Percentiles rank a stretch among this genome's conserved stretches.
These are phyloP conservation scores for Micropoecilia bifurca DNA, from an alignment of 2,797 vertebrate genomes.

Conservation along the genomic window DNA sequence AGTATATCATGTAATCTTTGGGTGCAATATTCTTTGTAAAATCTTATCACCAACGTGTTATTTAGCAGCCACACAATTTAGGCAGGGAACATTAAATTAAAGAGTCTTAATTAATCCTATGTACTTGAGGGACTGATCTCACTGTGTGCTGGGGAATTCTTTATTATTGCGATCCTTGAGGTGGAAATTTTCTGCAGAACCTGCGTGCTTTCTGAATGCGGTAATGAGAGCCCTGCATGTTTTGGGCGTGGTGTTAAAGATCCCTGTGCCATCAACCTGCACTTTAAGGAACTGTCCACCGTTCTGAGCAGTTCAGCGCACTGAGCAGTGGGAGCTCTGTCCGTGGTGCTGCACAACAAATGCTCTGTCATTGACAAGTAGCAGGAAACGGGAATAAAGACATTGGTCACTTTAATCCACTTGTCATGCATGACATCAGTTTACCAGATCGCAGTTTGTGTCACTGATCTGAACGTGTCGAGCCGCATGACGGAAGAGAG, in stretches of 20 bases:
- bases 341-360: constrained; percentile 39
- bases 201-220: constrained; percentile 19
- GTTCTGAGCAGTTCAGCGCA: constrained; percentile 43
- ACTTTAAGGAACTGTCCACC: constrained; percentile 47
- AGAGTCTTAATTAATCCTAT: constrained; percentile 3
- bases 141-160: constrained; percentile 28
- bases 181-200: constrained; percentile 19
- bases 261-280: constrained; percentile 4
- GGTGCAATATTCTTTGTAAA: not conserved
- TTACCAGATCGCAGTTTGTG: constrained; percentile 22
- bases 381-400: constrained; percentile 7
- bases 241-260: constrained; percentile 3
- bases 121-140: constrained; percentile 18
- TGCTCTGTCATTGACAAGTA: not conserved
- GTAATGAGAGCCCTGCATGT: constrained; percentile 39
- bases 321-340: constrained; percentile 39
- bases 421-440: constrained; percentile 22
- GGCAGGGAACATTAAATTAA: constrained; percentile 2
- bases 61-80: not conserved
- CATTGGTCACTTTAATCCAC: constrained; percentile 8
- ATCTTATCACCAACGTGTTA: constrained; percentile 8
- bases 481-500: not conserved
- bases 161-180: constrained; percentile 4
- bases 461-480: constrained; percentile 13
- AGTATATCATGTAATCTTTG: not conserved